phyloP scores from a whole-genome alignment of 1,140 invertebrate genomes.

The Vollenhovia emeryi region DNA sequence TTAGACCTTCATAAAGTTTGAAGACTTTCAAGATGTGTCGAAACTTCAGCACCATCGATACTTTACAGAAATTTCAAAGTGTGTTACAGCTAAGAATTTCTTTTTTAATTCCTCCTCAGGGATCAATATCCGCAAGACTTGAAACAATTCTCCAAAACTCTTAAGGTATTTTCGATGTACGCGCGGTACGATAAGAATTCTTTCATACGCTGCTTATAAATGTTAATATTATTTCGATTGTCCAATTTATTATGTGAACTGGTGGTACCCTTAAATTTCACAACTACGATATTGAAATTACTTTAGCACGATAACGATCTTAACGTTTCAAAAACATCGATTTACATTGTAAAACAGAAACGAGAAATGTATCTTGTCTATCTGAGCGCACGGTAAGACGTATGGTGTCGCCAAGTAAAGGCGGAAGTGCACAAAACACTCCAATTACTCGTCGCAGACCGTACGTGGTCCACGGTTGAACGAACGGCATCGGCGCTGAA shows the following conservation, averaged over 20 bases:
- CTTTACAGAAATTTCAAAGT: slow-evolving; percentile 35
- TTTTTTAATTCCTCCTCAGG: slow-evolving; percentile 26
- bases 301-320: neutral
- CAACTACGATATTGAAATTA: neutral
- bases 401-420: neutral
- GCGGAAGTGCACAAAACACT: neutral
- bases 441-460: neutral
- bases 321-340: neutral
- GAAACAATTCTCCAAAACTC: neutral
- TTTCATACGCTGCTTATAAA: neutral
- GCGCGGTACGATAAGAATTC: neutral
- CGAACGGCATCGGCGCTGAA: neutral
- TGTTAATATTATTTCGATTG: neutral
- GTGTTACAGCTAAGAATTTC: slow-evolving; percentile 24
- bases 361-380: neutral
- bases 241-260: neutral
- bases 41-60: slow-evolving; percentile 38
- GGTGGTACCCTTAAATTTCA: neutral
- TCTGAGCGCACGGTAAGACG: neutral
- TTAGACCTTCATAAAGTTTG: slow-evolving; percentile 38
- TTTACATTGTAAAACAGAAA: neutral
- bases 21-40: slow-evolving; percentile 43
- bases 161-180: neutral
- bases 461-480: neutral
- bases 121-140: slow-evolving; percentile 12